Conservation (phyloP, 2,888 invertebrate genomes). For the Tinea trinotella region DNA sequence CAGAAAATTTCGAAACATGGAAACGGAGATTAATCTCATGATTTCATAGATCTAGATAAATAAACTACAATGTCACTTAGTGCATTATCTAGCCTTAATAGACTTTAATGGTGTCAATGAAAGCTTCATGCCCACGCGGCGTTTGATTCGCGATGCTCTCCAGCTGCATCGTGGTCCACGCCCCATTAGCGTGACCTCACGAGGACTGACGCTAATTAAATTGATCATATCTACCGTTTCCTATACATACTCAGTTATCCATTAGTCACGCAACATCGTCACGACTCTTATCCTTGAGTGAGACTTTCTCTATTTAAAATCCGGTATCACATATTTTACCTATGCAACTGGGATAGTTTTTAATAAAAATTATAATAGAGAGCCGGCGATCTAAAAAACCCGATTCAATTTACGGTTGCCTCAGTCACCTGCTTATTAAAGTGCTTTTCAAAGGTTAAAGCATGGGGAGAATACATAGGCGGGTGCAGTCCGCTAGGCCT, state of each 20-base stretch:
- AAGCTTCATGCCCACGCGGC: neutral
- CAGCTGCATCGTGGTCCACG: constrained; percentile 9
- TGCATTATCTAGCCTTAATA: neutral
- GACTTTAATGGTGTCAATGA: neutral
- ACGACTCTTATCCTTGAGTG: constrained; percentile 1
- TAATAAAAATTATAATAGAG: too few species aligned
- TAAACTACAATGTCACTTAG: neutral
- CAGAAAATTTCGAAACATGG: neutral
- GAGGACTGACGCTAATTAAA: neutral
- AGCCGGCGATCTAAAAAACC: too few species aligned
- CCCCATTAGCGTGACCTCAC: constrained; percentile 6
- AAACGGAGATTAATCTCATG: neutral
- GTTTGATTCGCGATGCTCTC: neutral
- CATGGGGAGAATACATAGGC: too few species aligned
- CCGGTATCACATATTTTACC: too few species aligned
- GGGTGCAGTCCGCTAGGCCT: too few species aligned
- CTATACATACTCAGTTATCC: neutral
- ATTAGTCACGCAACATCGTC: constrained; percentile 2
- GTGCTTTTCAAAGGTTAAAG: too few species aligned
- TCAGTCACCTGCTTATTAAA: too few species aligned
- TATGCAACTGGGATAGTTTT: too few species aligned
- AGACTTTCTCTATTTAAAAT: constrained; percentile 3
- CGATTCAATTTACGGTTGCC: too few species aligned
- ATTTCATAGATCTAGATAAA: neutral
- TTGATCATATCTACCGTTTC: constrained; percentile 7